Evolutionary conservation across 2,113 vertebrate genomes (phyloP).

Genomic region (Paradisaea rubra): DNA sequence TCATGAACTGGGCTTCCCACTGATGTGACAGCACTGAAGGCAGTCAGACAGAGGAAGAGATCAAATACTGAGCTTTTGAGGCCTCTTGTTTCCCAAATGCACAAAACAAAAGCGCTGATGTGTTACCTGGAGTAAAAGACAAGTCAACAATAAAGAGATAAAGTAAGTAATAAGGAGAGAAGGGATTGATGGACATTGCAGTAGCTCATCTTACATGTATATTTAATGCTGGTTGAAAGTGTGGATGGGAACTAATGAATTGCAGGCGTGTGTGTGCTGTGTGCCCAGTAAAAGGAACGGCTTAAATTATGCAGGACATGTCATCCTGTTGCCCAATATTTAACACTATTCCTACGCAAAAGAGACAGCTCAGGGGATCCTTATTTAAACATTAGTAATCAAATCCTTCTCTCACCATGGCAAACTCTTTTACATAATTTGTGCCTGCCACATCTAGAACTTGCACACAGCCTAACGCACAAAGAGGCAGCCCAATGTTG

Average conservation of each 20-base stretch:
- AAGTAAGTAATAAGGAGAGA: neutral
- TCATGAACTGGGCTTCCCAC: neutral
- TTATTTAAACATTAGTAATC: conserved; percentile 39
- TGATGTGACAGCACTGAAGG: conserved; percentile 23
- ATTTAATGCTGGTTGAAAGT: conserved; percentile 12
- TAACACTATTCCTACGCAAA: neutral
- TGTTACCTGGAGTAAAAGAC: neutral
- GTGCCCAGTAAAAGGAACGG: neutral
- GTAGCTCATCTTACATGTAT: neutral
- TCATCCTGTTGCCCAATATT: conserved; percentile 38
- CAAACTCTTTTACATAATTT: conserved; percentile 17
- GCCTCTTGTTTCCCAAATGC: neutral
- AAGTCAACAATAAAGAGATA: neutral
- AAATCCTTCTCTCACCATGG: conserved; percentile 13
- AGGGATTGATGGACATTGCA: neutral
- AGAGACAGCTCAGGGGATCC: conserved; percentile 6
- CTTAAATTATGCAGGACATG: conserved; percentile 37
- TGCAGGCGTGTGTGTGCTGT: neutral
- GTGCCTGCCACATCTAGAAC: neutral
- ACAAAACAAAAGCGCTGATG: neutral
- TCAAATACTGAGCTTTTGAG: conserved; percentile 21
- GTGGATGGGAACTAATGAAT: neutral
- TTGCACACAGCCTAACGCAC: neutral
- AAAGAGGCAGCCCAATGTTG: neutral
- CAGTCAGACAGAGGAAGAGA: conserved; percentile 23